phyloP scores from a whole-genome alignment of 2,797 vertebrate species.

The Luscinia megarhynchos region DNA sequence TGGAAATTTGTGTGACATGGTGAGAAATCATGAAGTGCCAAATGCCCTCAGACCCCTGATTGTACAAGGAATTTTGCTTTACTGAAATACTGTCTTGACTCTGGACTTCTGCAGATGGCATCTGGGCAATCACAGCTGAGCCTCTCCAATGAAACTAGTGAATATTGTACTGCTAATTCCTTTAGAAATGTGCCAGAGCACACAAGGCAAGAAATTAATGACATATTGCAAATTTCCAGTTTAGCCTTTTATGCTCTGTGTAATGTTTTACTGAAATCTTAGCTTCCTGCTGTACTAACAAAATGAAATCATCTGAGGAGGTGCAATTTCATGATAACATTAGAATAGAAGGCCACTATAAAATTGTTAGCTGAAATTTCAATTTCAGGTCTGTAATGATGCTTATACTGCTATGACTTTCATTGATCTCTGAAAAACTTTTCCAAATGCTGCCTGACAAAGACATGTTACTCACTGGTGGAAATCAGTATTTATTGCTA shows the following conservation, averaged over 20 bases:
- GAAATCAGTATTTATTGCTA: slow-evolving; percentile 25
- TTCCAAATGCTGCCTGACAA: slow-evolving; percentile 16
- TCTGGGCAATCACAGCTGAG: not conserved
- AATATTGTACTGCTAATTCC: not conserved
- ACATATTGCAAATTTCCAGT: not conserved
- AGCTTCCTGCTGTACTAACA: not conserved
- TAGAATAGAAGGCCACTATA: not conserved
- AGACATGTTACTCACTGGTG: not conserved
- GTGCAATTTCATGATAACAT: not conserved
- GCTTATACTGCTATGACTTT: not conserved
- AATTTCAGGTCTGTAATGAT: not conserved
- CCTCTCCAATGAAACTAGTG: not conserved
- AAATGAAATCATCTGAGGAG: not conserved
- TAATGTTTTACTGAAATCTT: not conserved
- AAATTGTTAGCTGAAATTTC: not conserved
- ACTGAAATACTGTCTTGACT: not conserved
- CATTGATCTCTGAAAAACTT: not conserved
- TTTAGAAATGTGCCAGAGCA: slow-evolving; percentile 22
- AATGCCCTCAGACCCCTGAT: not conserved
- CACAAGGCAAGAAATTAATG: slow-evolving; percentile 1
- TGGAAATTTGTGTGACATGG: not conserved
- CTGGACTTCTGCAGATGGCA: slow-evolving; percentile 5
- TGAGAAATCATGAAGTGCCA: not conserved
- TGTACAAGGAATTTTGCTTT: not conserved
- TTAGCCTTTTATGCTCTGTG: not conserved